Base-by-base conservation (phyloP, 1,140 invertebrate species). In the Radopholus similis region DNA sequence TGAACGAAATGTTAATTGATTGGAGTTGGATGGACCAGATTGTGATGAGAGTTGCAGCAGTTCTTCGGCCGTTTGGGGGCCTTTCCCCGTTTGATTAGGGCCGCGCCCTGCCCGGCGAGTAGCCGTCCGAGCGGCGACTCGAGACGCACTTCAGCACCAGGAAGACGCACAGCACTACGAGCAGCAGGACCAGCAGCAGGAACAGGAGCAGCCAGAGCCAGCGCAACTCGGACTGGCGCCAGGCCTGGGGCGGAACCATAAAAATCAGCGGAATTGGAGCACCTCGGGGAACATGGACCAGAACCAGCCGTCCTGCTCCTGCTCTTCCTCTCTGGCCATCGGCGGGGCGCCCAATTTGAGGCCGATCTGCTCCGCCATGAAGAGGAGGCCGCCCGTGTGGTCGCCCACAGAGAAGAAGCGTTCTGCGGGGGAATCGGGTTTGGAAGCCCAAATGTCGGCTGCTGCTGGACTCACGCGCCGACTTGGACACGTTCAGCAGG, bases 201-300 rank as follows among this genome's bases (percentile, higher is more conserved):
- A 51, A 23, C 8, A 51, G 47, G 5, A 51, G 47, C 47, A 51
- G 18, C 47, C 47, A 51, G 30, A 51, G 30, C 47, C 47, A 51
- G 9, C 47, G 47, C 9, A 51, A 11, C 30, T 51, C 47, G 47
- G 47, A 51, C 11, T 51, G 47, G 47, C 47, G 47, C n/a, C 23
- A 51, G 23, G 47, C 47, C 47, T 51, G 30, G 30, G 30, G 4
- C 9, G 3, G 8, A 51, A 51, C 9, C 8, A 51, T 23, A 23
- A 6, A 57, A 30, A 57, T 15, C 9, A 11, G 11, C 32, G 18
- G 38, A 59, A 34, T 59, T 40, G 11, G 21, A 6, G 3, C 8
- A 59, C 56, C 23, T 59, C 32, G 2, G 56, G 56, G 23, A 59
- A 59, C 18, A 59, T 23, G 13, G 40, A 28, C 56, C 56, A 59